Conservation (phyloP, 2,113 vertebrate genomes). For the Limnothrissa miodon region DNA sequence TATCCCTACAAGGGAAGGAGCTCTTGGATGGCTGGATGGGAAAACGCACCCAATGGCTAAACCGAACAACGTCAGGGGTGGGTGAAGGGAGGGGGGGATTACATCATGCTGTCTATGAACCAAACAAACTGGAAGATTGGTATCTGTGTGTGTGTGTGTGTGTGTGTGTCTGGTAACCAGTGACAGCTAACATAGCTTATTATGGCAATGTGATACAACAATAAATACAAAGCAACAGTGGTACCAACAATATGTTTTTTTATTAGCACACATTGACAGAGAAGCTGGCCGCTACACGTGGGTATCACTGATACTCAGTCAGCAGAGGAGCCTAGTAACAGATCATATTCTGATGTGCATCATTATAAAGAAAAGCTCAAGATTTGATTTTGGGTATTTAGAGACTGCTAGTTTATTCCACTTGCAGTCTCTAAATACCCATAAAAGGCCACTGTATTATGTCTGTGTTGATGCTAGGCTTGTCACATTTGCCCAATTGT, state of each 20-base stretch:
- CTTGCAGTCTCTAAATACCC: neutral
- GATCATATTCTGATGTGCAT: neutral
- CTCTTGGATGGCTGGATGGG: constrained; percentile 31
- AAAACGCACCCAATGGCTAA: constrained; percentile 13
- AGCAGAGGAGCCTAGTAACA: neutral
- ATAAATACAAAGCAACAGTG: neutral
- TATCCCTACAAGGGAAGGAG: constrained; percentile 33
- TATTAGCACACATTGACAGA: neutral
- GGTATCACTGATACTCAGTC: neutral
- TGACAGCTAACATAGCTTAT: constrained; percentile 19
- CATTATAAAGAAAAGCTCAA: neutral
- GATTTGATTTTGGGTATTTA: neutral
- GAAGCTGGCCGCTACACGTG: neutral
- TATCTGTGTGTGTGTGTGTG: constrained; percentile 17
- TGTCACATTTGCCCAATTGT: neutral
- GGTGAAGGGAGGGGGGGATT: neutral
- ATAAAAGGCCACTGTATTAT: neutral
- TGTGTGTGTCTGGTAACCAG: constrained; percentile 22
- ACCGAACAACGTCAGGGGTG: neutral
- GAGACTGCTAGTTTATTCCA: too few relatives aligned
- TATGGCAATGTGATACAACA: constrained; percentile 16
- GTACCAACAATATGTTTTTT: neutral
- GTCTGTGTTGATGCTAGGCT: neutral
- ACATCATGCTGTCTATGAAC: constrained; percentile 7
- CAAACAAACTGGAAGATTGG: neutral